Percentiles rank a stretch among this genome's conserved stretches.
Evolutionary conservation across 2,113 vertebrate species (phyloP).

Genomic region (Vombatus ursinus): DNA sequence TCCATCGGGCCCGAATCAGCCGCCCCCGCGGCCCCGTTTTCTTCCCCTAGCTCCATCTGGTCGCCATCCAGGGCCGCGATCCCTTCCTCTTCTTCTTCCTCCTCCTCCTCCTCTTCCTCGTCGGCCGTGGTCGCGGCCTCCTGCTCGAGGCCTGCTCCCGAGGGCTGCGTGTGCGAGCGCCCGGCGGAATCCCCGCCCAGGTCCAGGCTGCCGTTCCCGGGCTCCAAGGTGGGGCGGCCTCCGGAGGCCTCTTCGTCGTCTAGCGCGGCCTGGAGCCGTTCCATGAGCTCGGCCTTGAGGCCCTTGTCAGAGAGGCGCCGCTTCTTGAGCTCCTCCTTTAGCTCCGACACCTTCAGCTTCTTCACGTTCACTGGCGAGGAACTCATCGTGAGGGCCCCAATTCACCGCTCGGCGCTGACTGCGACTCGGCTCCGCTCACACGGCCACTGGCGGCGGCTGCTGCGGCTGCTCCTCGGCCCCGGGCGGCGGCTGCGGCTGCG

Average conservation of each 20-base stretch:
- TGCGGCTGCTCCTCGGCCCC: slow-evolving; percentile 73
- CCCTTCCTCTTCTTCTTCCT: slow-evolving; percentile 85
- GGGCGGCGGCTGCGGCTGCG: slow-evolving; percentile 72
- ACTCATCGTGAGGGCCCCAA: slow-evolving; percentile 89
- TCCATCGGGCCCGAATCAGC: slow-evolving; percentile 80
- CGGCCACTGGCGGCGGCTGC: slow-evolving; percentile 68
- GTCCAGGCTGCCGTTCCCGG: slow-evolving; percentile 83
- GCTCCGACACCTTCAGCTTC: slow-evolving; percentile 97
- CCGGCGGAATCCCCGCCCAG: slow-evolving; percentile 80
- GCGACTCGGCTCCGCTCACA: slow-evolving; percentile 68
- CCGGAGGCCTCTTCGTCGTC: slow-evolving; percentile 89
- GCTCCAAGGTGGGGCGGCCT: slow-evolving; percentile 78
- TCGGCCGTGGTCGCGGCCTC: slow-evolving; percentile 87
- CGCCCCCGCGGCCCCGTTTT: slow-evolving; percentile 83
- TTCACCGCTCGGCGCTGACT: slow-evolving; percentile 69
- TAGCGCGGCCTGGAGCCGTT: slow-evolving; percentile 95
- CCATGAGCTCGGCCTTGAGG: slow-evolving; percentile 98
- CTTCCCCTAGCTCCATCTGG: slow-evolving; percentile 89
- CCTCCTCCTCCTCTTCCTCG: slow-evolving; percentile 81
- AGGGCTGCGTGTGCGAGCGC: slow-evolving; percentile 70
- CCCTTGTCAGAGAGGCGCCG: slow-evolving; percentile 95
- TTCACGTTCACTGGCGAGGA: slow-evolving; percentile 93
- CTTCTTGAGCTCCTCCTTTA: slow-evolving; percentile 98
- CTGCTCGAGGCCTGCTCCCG: slow-evolving; percentile 82
- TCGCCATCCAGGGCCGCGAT: slow-evolving; percentile 86